Evolutionary conservation across 2,113 vertebrate species (phyloP), one percentile per base, ranked within the genome.

Genomic region (Tiliqua scincoides): DNA sequence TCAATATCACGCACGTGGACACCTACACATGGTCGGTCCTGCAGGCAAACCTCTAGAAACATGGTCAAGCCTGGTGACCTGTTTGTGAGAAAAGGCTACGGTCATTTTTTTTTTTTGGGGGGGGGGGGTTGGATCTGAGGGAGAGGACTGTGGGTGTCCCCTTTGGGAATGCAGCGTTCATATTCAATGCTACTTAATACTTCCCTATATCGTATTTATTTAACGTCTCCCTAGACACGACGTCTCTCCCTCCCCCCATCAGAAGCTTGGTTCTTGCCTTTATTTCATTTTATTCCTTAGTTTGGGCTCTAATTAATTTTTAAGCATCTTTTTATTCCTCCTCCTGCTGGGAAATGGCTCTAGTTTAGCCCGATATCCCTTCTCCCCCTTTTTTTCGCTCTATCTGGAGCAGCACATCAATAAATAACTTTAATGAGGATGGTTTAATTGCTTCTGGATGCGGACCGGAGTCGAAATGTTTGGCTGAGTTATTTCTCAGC

Each of bases 371-470:
- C n/a, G 67, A 57, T 91, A 78, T 89, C 83, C 40, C 82, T 82
- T 83, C 77, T 89, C 54, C 27, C 23, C 27, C 59, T 79, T 14
- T 20, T 14, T 20, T 57, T 30, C 70, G 1, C n/a, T 71, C 63
- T 84, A 59, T 91, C 88, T 85, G 54, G 82, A 92, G 93, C 84
- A 73, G 52, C 76, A 84, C 82, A 83, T 91, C 92, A 90, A 91
- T 89, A 91, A 93, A 92, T 89, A 85, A 89, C 85, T 87, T 81
- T 91, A 94, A 94, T 87, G 88, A 93, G 88, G 77, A 68, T 85
- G 85, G 72, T 84, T 89, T 92, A 92, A 93, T 90, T 93, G 89
- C 84, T 93, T 93, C 89, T 91, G 93, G 90, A 93, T 93, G 91
- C 87, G 84, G 83, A 85, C 68, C 74, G 79, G 3, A 90, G 89